A percentile compares a stretch with the other conserved stretches of the same genome.
Evolutionary conservation across 2,113 vertebrate genomes (phyloP).

Genomic region (Hucho hucho): DNA sequence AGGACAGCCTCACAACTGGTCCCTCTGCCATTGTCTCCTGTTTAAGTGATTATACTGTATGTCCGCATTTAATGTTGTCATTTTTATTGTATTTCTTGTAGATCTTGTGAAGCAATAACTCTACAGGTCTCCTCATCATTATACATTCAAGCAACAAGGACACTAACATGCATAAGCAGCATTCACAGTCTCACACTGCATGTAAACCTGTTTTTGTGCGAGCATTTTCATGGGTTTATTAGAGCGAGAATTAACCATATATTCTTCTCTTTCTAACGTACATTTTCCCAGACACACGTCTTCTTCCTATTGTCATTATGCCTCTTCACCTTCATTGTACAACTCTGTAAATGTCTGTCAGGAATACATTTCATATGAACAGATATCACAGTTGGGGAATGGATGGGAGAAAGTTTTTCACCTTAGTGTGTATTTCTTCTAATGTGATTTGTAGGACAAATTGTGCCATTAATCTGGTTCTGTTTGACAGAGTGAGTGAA

Average conservation of each 20-base stretch:
- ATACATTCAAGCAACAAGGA: not conserved
- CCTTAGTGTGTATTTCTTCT: conserved; percentile 83
- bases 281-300: conserved; percentile 70
- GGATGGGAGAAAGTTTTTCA: conserved; percentile 67
- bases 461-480: conserved; percentile 91
- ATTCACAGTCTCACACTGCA: too few relatives aligned
- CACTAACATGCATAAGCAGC: not conserved
- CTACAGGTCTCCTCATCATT: not conserved
- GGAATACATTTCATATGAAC: conserved; percentile 93
- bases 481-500: conserved; percentile 82
- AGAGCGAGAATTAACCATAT: too few relatives aligned
- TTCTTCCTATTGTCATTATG: conserved; percentile 83
- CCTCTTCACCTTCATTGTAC: conserved; percentile 80
- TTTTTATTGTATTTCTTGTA: not conserved
- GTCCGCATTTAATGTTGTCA: not conserved
- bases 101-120: not conserved
- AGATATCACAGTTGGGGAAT: conserved; percentile 84
- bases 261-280: too few relatives aligned
- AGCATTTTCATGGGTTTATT: too few relatives aligned
- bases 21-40: conserved; percentile 7
- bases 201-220: too few relatives aligned
- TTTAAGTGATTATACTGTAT: conserved; percentile 13
- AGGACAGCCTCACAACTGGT: conserved; percentile 13
- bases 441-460: conserved; percentile 95
- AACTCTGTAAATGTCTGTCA: conserved; percentile 91